Evolutionary conservation across 2,113 vertebrate genomes (phyloP), one percentile per base, ranked within the genome.

Genomic region (Platysternon megacephalum): DNA sequence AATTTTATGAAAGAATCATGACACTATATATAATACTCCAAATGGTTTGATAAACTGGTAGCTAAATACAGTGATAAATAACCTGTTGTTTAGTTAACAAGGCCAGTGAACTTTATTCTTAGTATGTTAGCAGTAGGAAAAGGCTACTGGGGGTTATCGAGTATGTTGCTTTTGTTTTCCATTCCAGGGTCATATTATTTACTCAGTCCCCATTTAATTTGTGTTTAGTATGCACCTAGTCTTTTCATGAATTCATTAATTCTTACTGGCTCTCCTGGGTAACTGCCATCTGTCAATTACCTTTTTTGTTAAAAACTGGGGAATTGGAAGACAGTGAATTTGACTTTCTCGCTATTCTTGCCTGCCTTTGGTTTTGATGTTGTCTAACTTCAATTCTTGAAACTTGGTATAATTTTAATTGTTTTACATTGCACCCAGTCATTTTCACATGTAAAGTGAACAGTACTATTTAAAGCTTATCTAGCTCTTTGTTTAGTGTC

Each of bases 241-340:
- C 3, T 0, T 0, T 84, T 42, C 24, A 29, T 4, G 7, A 8
- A 49, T 55, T 51, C 1, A 3, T 61, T 0, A 0, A 4, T 28
- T 88, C 21, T 79, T 56, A 24, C 88, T 91, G 90, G 42, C 29
- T 92, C 5, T 2, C 58, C n/a, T 46, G 58, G n/a, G 4, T 68
- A 86, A 53, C 79, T 94, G 16, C 68, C 19, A 79, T 90, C 49
- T n/a, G 32, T 26, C 1, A 10, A 22, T 83, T 88, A 61, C 52
- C 48, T 0, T 6, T 19, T 85, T 68, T 51, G 9, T 85, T 83
- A 82, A 81, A 83, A 82, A 29, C 29, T 11, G 13, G 51, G n/a
- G 24, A 55, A 42, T 24, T 53, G 32, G 24, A 26, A 53, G 42
- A 79, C 44, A 46, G 42, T 82, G 52, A 58, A 58, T 76, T 80